Evolutionary conservation across 2,797 vertebrate species (phyloP), one percentile per base, ranked within the genome.

Genomic region (Anomalospiza imberbis): DNA sequence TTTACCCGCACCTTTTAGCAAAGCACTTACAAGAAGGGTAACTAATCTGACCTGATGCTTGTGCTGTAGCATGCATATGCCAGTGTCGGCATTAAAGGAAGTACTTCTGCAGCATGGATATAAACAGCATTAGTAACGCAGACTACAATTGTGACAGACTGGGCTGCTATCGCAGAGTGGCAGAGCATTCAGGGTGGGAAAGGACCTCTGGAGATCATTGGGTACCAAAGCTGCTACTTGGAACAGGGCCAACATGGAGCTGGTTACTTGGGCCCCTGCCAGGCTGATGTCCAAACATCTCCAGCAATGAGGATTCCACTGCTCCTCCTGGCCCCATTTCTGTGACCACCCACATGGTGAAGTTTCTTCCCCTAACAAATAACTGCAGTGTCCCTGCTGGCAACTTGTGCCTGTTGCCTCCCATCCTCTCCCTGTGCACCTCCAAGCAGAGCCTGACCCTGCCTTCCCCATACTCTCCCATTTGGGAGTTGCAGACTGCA

Each of bases 271-370:
- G 38, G 16, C 11, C 13, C 45, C 62, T 47, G 28, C 29, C 67
- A 66, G 16, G 13, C 2, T 60, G 24, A 60, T 20, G 21, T 20
- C 68, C 31, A 16, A 73, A 24, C 32, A 73, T 4, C 54, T 55
- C 54, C 26, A 62, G 21, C 53, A 77, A 10, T 1, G 0, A 15
- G 12, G 29, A 84, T 38, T 10, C 65, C 42, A 36, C 65, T 53
- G 7, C 22, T 42, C 42, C 61, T 70, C 17, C 38, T 54, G 57
- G 24, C 13, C 28, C 38, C 2, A 1, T 22, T 73, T 71, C 54
- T 24, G 7, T 4, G 15, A 32, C 9, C 26, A 50, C 24, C 17
- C 34, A 17, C 76, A 29, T 0, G 1, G 8, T 5, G 9, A 78
- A 42, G 32, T 10, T 29, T n/a, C 62, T 36, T 7, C 25, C 31